phyloP scores from a whole-genome alignment of 2,113 vertebrate genomes.

The Cololabis saira region DNA sequence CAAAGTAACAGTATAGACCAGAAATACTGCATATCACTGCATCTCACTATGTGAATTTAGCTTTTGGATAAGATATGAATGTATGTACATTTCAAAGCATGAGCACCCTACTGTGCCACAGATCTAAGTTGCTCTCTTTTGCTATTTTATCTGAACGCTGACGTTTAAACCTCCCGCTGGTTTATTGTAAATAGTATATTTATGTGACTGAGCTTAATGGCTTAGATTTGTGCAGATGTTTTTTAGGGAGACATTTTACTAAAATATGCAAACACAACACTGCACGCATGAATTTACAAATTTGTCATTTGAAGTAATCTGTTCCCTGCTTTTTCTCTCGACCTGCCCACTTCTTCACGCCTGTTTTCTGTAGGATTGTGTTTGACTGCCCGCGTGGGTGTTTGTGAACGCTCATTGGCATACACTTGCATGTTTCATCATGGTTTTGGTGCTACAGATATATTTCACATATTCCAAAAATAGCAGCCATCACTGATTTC shows the following conservation, averaged over 20 bases:
- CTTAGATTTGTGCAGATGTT: too few species aligned
- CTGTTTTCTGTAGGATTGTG: slow-evolving; percentile 10
- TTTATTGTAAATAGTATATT: too few species aligned
- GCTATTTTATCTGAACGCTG: neutral
- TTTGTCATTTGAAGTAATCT: neutral
- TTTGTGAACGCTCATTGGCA: slow-evolving; percentile 2
- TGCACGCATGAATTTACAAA: slow-evolving; percentile 1
- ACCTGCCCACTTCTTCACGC: neutral
- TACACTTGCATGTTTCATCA: slow-evolving; percentile 24
- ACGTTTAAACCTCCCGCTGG: slow-evolving; percentile 1
- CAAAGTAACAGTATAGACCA: neutral
- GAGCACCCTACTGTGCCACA: neutral
- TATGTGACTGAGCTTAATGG: too few species aligned
- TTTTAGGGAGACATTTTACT: neutral
- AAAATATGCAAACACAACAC: neutral
- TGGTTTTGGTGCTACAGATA: slow-evolving; percentile 24
- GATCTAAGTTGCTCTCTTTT: neutral
- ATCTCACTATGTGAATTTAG: neutral
- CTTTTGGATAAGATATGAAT: neutral
- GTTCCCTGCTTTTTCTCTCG: neutral
- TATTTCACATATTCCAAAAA: slow-evolving; percentile 54
- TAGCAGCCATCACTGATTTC: slow-evolving; percentile 59
- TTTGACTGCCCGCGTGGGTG: slow-evolving; percentile 2
- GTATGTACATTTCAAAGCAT: slow-evolving; percentile 3
- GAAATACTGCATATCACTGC: neutral